phyloP scores from a whole-genome alignment of 2,797 vertebrate genomes.

The Pipistrellus pygmaeus region DNA sequence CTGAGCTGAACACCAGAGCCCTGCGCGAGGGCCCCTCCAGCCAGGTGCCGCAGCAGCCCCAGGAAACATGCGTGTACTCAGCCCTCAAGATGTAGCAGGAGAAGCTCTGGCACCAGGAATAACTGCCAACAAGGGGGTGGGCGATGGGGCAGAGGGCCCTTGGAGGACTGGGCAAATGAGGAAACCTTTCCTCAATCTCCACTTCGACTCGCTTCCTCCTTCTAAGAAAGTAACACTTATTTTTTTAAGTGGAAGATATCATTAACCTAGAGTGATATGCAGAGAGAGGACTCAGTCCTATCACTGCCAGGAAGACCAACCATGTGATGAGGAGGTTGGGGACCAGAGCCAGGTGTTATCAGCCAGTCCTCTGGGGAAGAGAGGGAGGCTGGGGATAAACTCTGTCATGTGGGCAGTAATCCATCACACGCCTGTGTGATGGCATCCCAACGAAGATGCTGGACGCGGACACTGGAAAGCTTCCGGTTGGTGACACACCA shows the following conservation, averaged over 20 bases:
- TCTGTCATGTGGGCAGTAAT: background rate
- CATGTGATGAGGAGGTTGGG: background rate
- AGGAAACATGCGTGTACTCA: background rate
- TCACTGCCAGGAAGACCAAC: background rate
- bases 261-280: background rate
- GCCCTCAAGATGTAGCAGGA: background rate
- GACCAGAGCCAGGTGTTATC: background rate
- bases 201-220: background rate
- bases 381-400: background rate
- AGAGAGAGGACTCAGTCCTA: background rate
- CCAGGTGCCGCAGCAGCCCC: background rate
- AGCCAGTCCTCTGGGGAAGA: background rate
- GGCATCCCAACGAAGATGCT: background rate
- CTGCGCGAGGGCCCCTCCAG: background rate
- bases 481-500: background rate
- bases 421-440: background rate
- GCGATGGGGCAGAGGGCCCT: background rate
- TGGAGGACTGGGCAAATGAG: background rate
- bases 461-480: background rate
- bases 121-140: background rate
- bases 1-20: background rate
- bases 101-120: background rate
- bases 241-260: background rate
- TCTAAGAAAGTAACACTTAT: background rate
- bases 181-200: background rate